phyloP scores from a whole-genome alignment of 2,888 invertebrate species.

The Hirtodrosophila confusa region DNA sequence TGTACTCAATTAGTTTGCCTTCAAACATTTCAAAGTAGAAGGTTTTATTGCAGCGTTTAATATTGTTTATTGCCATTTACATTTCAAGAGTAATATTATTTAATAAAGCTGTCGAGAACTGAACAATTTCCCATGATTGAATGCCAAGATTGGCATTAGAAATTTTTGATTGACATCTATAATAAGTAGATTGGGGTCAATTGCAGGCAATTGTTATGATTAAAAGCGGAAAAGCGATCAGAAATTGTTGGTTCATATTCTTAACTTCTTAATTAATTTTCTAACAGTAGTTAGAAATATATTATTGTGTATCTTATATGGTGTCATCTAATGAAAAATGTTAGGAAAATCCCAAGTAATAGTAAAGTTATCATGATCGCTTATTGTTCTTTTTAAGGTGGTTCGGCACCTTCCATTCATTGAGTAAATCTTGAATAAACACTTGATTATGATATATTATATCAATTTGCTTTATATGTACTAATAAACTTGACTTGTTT shows the following conservation, averaged over 20 bases:
- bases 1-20: slow-evolving; percentile 58
- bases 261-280: too few species aligned
- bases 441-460: slow-evolving; percentile 22
- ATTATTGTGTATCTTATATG: too few species aligned
- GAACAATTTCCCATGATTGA: slow-evolving; percentile 17
- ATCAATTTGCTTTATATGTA: slow-evolving; percentile 16
- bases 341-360: too few species aligned
- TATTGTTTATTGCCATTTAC: slow-evolving; percentile 9
- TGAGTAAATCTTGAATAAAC: slow-evolving; percentile 22
- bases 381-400: slow-evolving; percentile 1
- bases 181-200: not conserved
- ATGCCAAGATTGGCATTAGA: slow-evolving; percentile 2
- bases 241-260: not conserved
- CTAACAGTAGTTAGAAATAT: too few species aligned
- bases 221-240: not conserved
- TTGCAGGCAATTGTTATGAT: not conserved
- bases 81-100: slow-evolving; percentile 7
- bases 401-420: slow-evolving; percentile 17
- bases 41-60: slow-evolving; percentile 48
- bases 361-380: not conserved
- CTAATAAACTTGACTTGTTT: slow-evolving; percentile 28
- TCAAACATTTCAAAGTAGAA: slow-evolving; percentile 43
- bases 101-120: slow-evolving; percentile 21
- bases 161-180: not conserved
- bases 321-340: too few species aligned